Base-by-base conservation (phyloP, 2,113 vertebrate species). In the Sterrhoptilus dennistouni region DNA sequence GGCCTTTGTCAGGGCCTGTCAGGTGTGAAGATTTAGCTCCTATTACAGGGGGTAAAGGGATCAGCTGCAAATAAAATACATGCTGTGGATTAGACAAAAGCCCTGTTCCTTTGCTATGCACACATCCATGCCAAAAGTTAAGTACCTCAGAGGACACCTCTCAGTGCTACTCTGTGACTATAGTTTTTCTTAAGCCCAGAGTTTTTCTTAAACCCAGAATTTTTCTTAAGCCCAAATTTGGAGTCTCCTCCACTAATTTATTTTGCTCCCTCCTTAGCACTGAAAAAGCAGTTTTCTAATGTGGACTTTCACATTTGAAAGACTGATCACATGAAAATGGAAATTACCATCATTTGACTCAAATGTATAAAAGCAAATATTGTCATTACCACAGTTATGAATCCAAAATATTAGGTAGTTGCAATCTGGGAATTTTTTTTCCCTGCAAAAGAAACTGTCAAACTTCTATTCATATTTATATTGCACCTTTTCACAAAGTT, bases 11-110 rank as follows among this genome's bases (percentile, higher is more conserved):
- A 72, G 83, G 47, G 24, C 78, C 83, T 75, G 87, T 68, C 89
- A 94, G 91, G 96, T 97, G 95, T 96, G 93, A 96, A 94, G 95
- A 94, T 92, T 97, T 96, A 95, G 91, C 80, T 95, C 87, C 94
- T 95, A 91, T 96, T 95, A 91, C 95, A 89, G 65, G 87, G 94
- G 75, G 56, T 93, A 89, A 92, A 84, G 25, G 89, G 91, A 95
- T 96, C 95, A 95, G 49, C 72, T 91, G 83, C 89, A 95, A 95
- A 87, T 96, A 94, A 96, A 96, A 93, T 92, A 84, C 71, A 38
- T 82, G 69, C 65, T 69, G 61, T 78, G 93, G 91, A 90, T 95
- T 95, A 96, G 70, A 76, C 53, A 94, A 95, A 96, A 97, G 50
- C 81, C 74, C 49, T 20, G 52, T 27, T 94, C 53, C 93, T 91